These are phyloP conservation scores for Helarctos malayanus DNA, from an alignment of 2,797 vertebrate species.

Conservation along the genomic window DNA sequence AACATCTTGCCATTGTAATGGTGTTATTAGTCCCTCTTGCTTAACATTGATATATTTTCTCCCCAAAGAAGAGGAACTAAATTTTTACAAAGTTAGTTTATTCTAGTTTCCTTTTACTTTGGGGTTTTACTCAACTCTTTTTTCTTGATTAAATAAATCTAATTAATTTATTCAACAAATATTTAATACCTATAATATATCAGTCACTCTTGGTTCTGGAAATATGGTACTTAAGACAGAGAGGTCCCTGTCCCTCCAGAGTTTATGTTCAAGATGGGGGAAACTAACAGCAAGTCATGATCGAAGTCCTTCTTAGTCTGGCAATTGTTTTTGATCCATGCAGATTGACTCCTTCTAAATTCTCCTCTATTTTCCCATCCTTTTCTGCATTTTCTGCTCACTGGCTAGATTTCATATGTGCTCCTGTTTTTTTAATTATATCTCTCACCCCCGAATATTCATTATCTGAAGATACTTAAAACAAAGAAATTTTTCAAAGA, in stretches of 20 bases:
- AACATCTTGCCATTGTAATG: not conserved
- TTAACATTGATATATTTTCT: not conserved
- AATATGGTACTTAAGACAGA: not conserved
- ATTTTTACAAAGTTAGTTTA: slow-evolving; percentile 58
- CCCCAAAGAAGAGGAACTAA: not conserved
- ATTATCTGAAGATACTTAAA: slow-evolving; percentile 23
- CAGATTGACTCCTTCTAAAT: slow-evolving; percentile 8
- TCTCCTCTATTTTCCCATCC: not conserved
- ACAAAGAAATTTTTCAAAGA: not conserved
- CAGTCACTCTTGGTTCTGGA: not conserved
- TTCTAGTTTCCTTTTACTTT: slow-evolving; percentile 51
- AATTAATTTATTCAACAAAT: slow-evolving; percentile 36
- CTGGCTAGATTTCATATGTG: not conserved
- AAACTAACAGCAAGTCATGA: not conserved
- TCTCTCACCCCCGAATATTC: not conserved
- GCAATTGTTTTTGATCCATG: not conserved
- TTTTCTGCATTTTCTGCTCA: slow-evolving; percentile 10
- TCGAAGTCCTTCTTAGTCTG: not conserved
- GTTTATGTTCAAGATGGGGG: not conserved
- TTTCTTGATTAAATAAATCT: slow-evolving; percentile 57
- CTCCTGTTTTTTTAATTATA: not conserved
- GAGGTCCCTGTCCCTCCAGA: not conserved
- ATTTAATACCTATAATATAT: not conserved
- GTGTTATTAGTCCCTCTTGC: not conserved
- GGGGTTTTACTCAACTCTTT: slow-evolving; percentile 25